A percentile compares a stretch with the other conserved stretches of the same genome.
These are phyloP conservation scores for Acanthiza pusilla DNA, from an alignment of 2,797 vertebrate species.

Conservation along the genomic window DNA sequence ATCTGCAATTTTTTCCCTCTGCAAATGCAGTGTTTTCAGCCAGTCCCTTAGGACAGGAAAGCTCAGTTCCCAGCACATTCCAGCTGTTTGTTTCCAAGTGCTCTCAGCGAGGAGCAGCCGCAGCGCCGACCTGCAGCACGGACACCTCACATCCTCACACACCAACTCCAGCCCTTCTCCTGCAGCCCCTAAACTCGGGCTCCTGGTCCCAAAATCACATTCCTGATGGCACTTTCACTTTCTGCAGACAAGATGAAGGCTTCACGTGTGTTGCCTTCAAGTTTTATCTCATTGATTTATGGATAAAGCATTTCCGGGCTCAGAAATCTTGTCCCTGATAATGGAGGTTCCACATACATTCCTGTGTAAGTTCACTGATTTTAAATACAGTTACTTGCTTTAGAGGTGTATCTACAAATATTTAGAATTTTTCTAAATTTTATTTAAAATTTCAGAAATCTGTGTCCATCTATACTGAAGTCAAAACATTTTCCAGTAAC, in stretches of 20 bases:
- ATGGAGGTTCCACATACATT: not conserved
- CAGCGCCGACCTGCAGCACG: rapidly evolving
- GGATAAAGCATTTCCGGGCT: not conserved
- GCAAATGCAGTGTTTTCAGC: not conserved
- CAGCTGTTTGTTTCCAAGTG: not conserved
- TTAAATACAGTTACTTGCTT: not conserved
- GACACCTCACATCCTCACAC: not conserved
- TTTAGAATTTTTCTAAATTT: not conserved
- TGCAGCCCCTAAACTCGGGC: not conserved
- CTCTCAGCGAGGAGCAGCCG: not conserved
- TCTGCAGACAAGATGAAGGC: not conserved
- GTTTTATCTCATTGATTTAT: not conserved
- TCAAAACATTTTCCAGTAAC: not conserved
- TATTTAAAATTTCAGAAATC: not conserved
- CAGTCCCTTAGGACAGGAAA: not conserved
- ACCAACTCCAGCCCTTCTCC: not conserved
- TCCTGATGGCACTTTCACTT: not conserved
- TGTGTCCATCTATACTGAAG: not conserved
- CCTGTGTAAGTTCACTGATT: not conserved
- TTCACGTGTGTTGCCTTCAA: not conserved
- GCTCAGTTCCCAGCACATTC: not conserved
- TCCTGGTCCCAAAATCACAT: not conserved
- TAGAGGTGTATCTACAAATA: not conserved
- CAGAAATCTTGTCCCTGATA: not conserved
- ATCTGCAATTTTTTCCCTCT: not conserved